phyloP scores from a whole-genome alignment of 2,113 vertebrate species.

The Mustelus asterias region DNA sequence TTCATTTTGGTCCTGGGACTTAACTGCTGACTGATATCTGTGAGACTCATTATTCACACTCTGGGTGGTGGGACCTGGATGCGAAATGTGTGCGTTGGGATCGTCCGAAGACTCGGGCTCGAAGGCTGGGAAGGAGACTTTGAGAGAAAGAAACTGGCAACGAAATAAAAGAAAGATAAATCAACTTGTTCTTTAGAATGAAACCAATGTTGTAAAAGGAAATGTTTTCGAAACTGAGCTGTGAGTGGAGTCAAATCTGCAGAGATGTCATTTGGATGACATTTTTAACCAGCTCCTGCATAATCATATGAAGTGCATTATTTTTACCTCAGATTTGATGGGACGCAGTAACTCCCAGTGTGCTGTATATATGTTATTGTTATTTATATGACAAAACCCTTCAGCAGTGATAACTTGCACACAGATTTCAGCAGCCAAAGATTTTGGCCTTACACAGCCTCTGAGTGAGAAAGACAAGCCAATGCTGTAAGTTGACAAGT shows the following conservation, averaged over 20 bases:
- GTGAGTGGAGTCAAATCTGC: not conserved
- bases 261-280: not conserved
- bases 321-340: not conserved
- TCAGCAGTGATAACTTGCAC: too few relatives aligned
- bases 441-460: not conserved
- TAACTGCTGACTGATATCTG: slow-evolving; percentile 55
- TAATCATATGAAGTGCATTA: not conserved
- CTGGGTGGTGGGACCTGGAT: slow-evolving; percentile 52
- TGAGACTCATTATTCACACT: slow-evolving; percentile 62
- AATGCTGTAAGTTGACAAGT: not conserved
- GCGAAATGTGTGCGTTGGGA: slow-evolving; percentile 22
- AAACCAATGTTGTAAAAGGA: not conserved
- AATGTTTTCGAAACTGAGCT: not conserved
- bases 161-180: not conserved
- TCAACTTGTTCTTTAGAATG: not conserved
- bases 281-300: not conserved
- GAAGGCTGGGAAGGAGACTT: slow-evolving; percentile 36
- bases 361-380: not conserved
- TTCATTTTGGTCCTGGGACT: slow-evolving; percentile 57
- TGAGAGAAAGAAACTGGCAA: not conserved
- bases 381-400: not conserved
- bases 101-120: not conserved
- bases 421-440: not conserved
- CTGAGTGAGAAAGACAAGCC: not conserved
- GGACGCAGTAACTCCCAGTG: not conserved